phyloP scores from a whole-genome alignment of 2,797 vertebrate species.

The Spinibarbus caldwelli region DNA sequence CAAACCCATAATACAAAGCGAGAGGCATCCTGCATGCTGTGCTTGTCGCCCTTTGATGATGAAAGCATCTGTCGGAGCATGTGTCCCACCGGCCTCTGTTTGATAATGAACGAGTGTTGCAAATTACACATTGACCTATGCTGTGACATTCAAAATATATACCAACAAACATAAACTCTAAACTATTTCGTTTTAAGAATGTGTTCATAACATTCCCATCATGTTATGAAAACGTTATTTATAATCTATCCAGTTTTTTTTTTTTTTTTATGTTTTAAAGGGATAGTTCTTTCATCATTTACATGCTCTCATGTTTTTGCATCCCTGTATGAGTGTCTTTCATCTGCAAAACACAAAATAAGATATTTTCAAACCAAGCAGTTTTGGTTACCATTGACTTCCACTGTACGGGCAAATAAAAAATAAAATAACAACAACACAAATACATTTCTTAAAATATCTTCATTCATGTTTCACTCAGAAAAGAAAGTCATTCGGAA shows the following conservation, averaged over 20 bases:
- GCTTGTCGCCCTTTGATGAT: slow-evolving; percentile 38
- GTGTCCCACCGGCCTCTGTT: slow-evolving; percentile 11
- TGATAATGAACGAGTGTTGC: slow-evolving; percentile 36
- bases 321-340: background rate
- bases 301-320: background rate
- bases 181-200: background rate
- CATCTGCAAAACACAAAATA: no score
- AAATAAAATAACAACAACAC: no score
- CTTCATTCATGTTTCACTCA: background rate
- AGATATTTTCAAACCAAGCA: no score
- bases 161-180: slow-evolving; percentile 14
- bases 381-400: no score
- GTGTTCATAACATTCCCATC: background rate
- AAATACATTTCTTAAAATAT: background rate
- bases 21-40: slow-evolving; percentile 21
- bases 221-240: background rate
- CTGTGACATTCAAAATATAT: slow-evolving; percentile 31
- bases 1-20: background rate
- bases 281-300: background rate
- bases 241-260: background rate
- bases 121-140: slow-evolving; percentile 36
- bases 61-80: slow-evolving; percentile 29
- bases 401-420: no score
- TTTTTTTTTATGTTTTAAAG: no score
- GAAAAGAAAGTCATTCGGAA: background rate